A percentile compares a stretch with the other conserved stretches of the same genome.
phyloP scores from a whole-genome alignment of 2,888 invertebrate genomes.

The Azorinus chamasolen region DNA sequence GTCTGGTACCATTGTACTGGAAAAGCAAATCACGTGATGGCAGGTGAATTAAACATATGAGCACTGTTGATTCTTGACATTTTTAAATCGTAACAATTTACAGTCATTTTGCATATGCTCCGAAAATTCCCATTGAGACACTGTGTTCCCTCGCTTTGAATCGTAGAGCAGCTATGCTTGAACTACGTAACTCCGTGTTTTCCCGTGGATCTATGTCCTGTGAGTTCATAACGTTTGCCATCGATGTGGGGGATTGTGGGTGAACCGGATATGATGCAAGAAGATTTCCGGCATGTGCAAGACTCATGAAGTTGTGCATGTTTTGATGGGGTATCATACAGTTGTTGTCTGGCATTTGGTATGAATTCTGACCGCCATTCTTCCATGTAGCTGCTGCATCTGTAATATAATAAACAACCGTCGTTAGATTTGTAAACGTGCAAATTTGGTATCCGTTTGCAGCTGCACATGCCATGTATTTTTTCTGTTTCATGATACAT shows the following conservation, averaged over 20 bases:
- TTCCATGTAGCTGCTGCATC: constrained; percentile 76
- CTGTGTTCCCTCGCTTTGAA: constrained; percentile 85
- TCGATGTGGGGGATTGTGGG: constrained; percentile 61
- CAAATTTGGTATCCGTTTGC: too few relatives aligned
- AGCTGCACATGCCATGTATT: too few relatives aligned
- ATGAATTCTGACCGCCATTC: constrained; percentile 68
- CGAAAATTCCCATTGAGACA: constrained; percentile 79
- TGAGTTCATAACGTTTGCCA: constrained; percentile 45
- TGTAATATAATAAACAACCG: constrained; percentile 39
- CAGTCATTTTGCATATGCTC: constrained; percentile 75
- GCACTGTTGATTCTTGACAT: too few relatives aligned
- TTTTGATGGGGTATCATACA: constrained; percentile 81
- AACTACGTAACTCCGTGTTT: constrained; percentile 79
- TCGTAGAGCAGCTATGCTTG: constrained; percentile 83
- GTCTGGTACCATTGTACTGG: too few relatives aligned
- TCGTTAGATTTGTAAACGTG: too few relatives aligned
- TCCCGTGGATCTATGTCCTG: constrained; percentile 66
- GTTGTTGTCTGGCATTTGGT: constrained; percentile 72
- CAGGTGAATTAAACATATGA: too few relatives aligned
- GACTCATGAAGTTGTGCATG: constrained; percentile 82
- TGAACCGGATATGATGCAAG: constrained; percentile 67
- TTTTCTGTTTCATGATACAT: too few relatives aligned
- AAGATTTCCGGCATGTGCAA: constrained; percentile 74
- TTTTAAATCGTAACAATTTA: too few relatives aligned
- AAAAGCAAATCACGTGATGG: too few relatives aligned